Evolutionary conservation across 2,888 invertebrate genomes (phyloP), one percentile per base, ranked within the genome.

Genomic region (Drosophila rubida): DNA sequence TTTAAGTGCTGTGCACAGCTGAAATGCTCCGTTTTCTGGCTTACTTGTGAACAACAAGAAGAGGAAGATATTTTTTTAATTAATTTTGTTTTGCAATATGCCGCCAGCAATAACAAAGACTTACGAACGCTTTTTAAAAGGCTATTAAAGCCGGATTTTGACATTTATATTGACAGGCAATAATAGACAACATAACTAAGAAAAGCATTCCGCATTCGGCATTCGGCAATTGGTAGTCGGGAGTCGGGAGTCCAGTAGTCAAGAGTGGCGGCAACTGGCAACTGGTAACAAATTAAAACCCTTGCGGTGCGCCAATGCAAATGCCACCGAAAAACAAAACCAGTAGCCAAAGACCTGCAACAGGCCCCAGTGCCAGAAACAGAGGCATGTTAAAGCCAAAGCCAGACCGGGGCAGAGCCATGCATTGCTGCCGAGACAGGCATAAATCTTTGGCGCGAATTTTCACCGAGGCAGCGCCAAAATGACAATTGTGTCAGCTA

Each of bases 401-500:
- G 27, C 3, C 27, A 27, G 9, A 27, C 25, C 5, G 5, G 1
- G 25, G 5, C 25, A 25, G 25, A 25, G 27, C 0, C 27, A 9
- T 60, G 69, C 44, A 50, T 60, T 54, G 37, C 35, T 32, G 41
- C 11, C 25, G 30, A 25, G 44, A 19, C 60, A 30, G 64, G 70
- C 85, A 89, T 89, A 90, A 90, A 89, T 90, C 90, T 85, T 82
- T 35, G 61, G 59, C 58, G 60, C 58, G 58, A 46, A 82, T 82
- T 78, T 87, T 85, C 85, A 75, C 71, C 72, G 62, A 75, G 78
- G 81, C 85, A 80, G 81, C 78, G 76, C 64, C 64, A 57, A 76
- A 90, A 86, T 90, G 90, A 90, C 90, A 90, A 90, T 91, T 90
- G 90, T 90, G 89, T 85, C 88, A 89, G 91, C 91, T 91, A 91